Evolutionary conservation across 2,888 invertebrate genomes (phyloP).

Genomic region (Rotaria sp.): DNA sequence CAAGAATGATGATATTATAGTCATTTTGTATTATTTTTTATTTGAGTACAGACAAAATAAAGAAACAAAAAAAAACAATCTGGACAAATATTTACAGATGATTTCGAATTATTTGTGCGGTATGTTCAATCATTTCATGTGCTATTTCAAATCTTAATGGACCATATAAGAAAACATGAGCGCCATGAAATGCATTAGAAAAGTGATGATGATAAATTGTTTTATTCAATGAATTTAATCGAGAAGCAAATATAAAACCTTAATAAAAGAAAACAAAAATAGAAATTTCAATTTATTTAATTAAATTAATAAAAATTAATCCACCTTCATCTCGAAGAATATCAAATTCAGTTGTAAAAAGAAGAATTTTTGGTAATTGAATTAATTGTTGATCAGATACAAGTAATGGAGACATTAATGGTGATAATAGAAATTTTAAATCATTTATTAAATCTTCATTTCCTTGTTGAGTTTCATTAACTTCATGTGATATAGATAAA

Average conservation of each 20-base stretch:
- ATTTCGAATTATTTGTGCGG: neutral
- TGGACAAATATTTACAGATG: neutral
- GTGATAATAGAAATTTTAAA: constrained; percentile 24
- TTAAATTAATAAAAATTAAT: neutral
- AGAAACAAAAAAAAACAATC: neutral
- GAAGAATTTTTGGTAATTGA: constrained; percentile 28
- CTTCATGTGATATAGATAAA: constrained; percentile 25
- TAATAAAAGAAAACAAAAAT: neutral
- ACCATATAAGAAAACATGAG: constrained; percentile 37
- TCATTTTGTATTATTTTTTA: neutral
- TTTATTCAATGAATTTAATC: constrained; percentile 32
- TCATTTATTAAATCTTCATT: neutral
- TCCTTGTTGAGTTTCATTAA: neutral
- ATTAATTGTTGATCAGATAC: constrained; percentile 31
- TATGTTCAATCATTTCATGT: constrained; percentile 11
- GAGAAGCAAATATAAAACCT: constrained; percentile 37
- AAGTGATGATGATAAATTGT: constrained; percentile 38
- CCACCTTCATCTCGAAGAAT: constrained; percentile 38
- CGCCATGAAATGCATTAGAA: constrained; percentile 37
- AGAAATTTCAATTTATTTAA: neutral
- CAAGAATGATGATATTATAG: too few species aligned
- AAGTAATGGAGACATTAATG: constrained; percentile 34
- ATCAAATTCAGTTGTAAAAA: constrained; percentile 36
- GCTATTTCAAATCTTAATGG: constrained; percentile 36
- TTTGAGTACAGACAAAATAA: neutral